A percentile compares a stretch with the other conserved stretches of the same genome.
phyloP scores from a whole-genome alignment of 2,797 vertebrate species.

The Pseudomugil tenellus region DNA sequence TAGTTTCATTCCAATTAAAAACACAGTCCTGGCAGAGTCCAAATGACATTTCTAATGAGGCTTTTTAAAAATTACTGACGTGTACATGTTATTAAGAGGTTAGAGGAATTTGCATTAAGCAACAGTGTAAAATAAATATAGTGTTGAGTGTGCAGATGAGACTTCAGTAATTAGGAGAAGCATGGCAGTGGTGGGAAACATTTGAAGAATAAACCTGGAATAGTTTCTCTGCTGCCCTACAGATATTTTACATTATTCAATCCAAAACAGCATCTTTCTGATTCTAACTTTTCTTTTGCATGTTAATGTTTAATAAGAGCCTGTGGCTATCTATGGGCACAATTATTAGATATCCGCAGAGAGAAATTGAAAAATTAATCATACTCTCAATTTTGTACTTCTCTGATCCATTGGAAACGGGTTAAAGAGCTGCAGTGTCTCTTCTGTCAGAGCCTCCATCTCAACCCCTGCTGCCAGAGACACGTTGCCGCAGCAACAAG shows the following conservation, averaged over 20 bases:
- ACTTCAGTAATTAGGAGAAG: slow-evolving; percentile 76
- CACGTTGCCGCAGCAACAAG: slow-evolving; percentile 50
- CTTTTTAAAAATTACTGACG: slow-evolving; percentile 53
- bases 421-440: slow-evolving; percentile 73
- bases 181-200: slow-evolving; percentile 73
- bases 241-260: slow-evolving; percentile 98
- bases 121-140: slow-evolving; percentile 76
- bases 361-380: slow-evolving; percentile 99
- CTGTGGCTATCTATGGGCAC: slow-evolving; percentile 90
- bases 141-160: slow-evolving; percentile 75
- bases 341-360: slow-evolving; percentile 98
- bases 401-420: slow-evolving; percentile 86
- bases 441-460: slow-evolving; percentile 52
- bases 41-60: slow-evolving; percentile 64
- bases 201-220: slow-evolving; percentile 85
- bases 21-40: slow-evolving; percentile 60
- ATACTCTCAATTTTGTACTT: slow-evolving; percentile 90
- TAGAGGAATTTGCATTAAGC: slow-evolving; percentile 73
- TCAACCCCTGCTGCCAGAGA: slow-evolving; percentile 55
- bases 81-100: slow-evolving; percentile 72
- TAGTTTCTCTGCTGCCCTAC: slow-evolving; percentile 86
- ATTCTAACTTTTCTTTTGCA: slow-evolving; percentile 91
- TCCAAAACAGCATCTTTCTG: slow-evolving; percentile 94
- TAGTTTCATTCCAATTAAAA: slow-evolving; percentile 74
- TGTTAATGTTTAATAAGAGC: slow-evolving; percentile 98